These are phyloP conservation scores for Hypomecis atomaria DNA, from an alignment of 2,888 invertebrate species.

Conservation along the genomic window DNA sequence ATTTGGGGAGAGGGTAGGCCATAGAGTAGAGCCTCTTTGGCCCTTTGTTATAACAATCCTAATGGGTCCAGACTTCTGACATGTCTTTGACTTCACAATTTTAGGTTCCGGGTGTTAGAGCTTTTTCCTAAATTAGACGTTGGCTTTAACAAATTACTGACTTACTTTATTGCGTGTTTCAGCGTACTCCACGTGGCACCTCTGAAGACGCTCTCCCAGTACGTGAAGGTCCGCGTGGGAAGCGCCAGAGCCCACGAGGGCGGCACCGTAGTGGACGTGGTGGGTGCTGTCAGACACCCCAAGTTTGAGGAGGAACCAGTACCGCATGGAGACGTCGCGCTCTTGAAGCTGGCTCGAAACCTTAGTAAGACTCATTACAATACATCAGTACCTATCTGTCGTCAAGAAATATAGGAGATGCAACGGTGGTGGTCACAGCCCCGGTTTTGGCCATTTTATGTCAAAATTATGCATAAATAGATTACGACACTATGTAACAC, in stretches of 20 bases:
- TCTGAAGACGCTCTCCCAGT: conserved; percentile 63
- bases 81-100: too few species aligned
- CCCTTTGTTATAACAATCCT: too few species aligned
- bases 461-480: too few species aligned
- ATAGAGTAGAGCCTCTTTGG: too few species aligned
- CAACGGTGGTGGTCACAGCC: background rate
- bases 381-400: background rate
- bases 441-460: background rate
- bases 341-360: conserved; percentile 68
- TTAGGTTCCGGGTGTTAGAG: too few species aligned
- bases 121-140: too few species aligned
- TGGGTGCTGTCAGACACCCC: conserved; percentile 73
- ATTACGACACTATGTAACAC: too few species aligned
- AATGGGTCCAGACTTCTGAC: too few species aligned
- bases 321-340: conserved; percentile 75
- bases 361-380: conserved; percentile 53
- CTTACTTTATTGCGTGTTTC: too few species aligned
- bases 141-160: too few species aligned
- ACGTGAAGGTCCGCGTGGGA: conserved; percentile 75
- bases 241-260: conserved; percentile 68
- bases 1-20: too few species aligned
- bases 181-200: conserved; percentile 78
- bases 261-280: conserved; percentile 66
- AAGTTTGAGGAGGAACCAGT: conserved; percentile 80
- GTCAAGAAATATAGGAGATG: background rate